A percentile compares a stretch with the other conserved stretches of the same genome.
phyloP scores from a whole-genome alignment of 2,113 vertebrate genomes.

The Prochilodus magdalenae region DNA sequence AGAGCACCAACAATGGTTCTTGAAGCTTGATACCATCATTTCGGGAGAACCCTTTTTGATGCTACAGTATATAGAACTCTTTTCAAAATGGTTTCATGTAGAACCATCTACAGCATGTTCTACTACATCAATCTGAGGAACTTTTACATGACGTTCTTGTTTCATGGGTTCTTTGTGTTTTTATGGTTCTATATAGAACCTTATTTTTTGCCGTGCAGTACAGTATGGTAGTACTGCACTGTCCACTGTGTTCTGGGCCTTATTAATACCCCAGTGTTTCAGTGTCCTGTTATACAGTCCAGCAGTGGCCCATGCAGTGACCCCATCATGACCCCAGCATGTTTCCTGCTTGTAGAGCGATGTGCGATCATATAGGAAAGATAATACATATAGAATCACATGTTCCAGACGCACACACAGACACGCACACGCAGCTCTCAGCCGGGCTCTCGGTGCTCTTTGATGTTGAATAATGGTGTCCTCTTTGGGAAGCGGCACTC shows the following conservation, averaged over 20 bases:
- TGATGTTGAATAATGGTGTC: slow-evolving; percentile 61
- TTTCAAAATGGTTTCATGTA: too few species aligned
- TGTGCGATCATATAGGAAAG: slow-evolving; percentile 31
- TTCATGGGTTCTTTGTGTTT: too few species aligned
- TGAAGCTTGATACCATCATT: too few species aligned
- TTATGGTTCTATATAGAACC: too few species aligned
- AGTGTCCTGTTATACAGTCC: background rate
- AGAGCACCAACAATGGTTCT: too few species aligned
- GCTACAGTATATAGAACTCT: too few species aligned
- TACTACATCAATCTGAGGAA: too few species aligned
- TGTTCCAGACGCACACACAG: slow-evolving; percentile 26
- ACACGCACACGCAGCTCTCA: background rate
- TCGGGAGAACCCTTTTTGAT: too few species aligned
- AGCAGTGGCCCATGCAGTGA: background rate
- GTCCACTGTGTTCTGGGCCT: background rate
- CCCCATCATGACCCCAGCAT: background rate
- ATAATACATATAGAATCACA: slow-evolving; percentile 44
- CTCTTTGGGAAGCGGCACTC: slow-evolving; percentile 50
- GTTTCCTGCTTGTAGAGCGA: background rate
- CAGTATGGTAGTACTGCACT: background rate
- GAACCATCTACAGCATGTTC: too few species aligned
- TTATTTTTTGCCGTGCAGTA: too few species aligned
- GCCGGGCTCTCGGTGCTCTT: background rate
- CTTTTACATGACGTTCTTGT: too few species aligned
- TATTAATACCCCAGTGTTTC: background rate